Conservation (phyloP, 2,888 invertebrate genomes). For the Sussaba pulchella region DNA sequence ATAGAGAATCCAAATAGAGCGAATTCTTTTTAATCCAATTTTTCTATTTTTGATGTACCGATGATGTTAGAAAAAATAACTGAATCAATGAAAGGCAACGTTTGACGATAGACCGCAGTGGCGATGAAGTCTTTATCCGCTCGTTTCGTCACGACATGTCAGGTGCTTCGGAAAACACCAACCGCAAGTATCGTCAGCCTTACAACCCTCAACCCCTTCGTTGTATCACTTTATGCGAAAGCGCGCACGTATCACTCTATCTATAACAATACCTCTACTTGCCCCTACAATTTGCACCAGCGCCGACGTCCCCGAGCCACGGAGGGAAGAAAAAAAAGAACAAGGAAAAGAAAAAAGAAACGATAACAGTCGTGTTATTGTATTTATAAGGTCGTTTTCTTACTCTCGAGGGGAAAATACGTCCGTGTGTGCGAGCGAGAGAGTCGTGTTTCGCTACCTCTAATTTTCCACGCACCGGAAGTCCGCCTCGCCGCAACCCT, state of each 20-base stretch:
- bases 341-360: conserved; percentile 4
- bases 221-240: conserved; percentile 62
- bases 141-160: conserved; percentile 54
- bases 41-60: too few species aligned
- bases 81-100: not conserved
- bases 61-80: too few species aligned
- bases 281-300: conserved; percentile 33
- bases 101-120: not conserved
- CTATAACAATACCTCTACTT: conserved; percentile 44
- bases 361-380: conserved; percentile 63
- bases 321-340: not conserved
- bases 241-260: conserved; percentile 63
- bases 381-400: conserved; percentile 73
- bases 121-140: conserved; percentile 48
- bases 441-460: conserved; percentile 24
- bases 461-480: conserved; percentile 60
- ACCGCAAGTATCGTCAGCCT: conserved; percentile 46
- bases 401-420: too few species aligned
- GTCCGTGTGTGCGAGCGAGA: not conserved
- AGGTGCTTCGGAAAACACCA: conserved; percentile 44
- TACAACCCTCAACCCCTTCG: conserved; percentile 42
- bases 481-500: conserved; percentile 52
- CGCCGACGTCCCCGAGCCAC: conserved; percentile 23
- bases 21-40: too few species aligned
- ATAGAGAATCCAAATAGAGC: too few species aligned